Evolutionary conservation across 2,113 vertebrate species (phyloP).

Genomic region (Notiomystis cincta): DNA sequence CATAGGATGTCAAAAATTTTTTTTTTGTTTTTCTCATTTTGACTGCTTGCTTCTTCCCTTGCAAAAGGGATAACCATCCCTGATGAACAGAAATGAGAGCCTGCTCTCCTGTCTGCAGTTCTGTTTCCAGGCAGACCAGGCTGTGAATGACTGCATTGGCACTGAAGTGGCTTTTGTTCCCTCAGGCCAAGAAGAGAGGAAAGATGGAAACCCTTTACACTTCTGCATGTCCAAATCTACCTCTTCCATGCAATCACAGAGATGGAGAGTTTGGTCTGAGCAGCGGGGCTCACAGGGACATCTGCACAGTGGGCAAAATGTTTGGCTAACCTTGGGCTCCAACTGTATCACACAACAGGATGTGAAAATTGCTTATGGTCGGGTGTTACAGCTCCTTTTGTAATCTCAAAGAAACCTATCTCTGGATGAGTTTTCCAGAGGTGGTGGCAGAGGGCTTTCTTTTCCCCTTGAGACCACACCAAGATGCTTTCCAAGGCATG

Average conservation of each 20-base stretch:
- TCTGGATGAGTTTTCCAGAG: not conserved
- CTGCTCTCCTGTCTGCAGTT: not conserved
- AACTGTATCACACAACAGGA: accelerated
- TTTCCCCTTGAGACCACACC: not conserved
- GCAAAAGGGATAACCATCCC: not conserved
- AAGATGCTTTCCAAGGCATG: not conserved
- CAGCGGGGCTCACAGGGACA: not conserved
- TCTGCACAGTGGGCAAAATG: not conserved
- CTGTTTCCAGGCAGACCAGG: not conserved
- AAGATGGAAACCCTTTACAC: not conserved
- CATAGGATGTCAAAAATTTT: accelerated
- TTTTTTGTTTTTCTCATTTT: not conserved
- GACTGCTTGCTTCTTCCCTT: not conserved
- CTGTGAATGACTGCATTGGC: not conserved
- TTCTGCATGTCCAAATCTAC: not conserved
- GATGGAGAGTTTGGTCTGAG: not conserved
- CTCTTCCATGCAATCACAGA: not conserved
- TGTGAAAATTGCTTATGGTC: accelerated
- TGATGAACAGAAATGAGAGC: not conserved
- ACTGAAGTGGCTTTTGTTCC: not conserved
- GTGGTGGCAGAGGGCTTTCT: not conserved
- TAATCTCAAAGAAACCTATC: not conserved
- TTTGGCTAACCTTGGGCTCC: not conserved
- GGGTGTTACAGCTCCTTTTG: not conserved
- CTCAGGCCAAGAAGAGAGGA: not conserved